Evolutionary conservation across 2,797 vertebrate species (phyloP), one percentile per base, ranked within the genome.

Genomic region (Otus scops): DNA sequence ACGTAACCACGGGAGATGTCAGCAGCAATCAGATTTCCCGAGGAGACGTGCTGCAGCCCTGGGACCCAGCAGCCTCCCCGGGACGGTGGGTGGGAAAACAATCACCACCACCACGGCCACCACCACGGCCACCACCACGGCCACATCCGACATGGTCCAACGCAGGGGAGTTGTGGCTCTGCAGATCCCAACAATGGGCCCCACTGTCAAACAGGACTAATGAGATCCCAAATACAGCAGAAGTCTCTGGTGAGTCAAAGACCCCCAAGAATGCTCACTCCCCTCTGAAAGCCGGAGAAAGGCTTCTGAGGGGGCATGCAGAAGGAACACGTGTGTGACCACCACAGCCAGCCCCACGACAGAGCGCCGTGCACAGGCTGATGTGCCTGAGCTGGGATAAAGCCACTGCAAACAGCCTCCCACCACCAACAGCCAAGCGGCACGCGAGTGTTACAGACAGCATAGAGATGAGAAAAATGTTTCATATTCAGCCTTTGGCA

Each of bases 161-260:
- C 2, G 0, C 3, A 0, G 23, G 27, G 32, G 14, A 63, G 26
- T 27, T 27, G 1, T 1, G 20, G 57, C 59, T 43, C 27, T 1
- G 4, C n/a, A 34, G 30, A 50, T 32, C 60, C 30, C 53, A 23
- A 2, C 1, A 0, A 30, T 6, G 2, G n/a, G 16, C 7, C 47
- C 54, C 48, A 50, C 5, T 3, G 0, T 6, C 71, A 16, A 7
- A 3, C 27, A 41, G 20, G 23, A 30, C 24, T 20, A 15, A 65
- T 4, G 2, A 22, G 41, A 30, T 14, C 32, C 14, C 56, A 32
- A 13, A 34, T 3, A 65, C 0, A 0, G 53, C 48, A 48, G 13
- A 38, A 60, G 21, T 6, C 32, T n/a, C 56, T 38, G 7, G 1
- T 20, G 48, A 51, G 24, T 4, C 54, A 39, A 28, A 47, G 64